A percentile compares a stretch with the other conserved stretches of the same genome.
Evolutionary conservation across 1,140 invertebrate genomes (phyloP).

Genomic region (Zaprionus ornatus): DNA sequence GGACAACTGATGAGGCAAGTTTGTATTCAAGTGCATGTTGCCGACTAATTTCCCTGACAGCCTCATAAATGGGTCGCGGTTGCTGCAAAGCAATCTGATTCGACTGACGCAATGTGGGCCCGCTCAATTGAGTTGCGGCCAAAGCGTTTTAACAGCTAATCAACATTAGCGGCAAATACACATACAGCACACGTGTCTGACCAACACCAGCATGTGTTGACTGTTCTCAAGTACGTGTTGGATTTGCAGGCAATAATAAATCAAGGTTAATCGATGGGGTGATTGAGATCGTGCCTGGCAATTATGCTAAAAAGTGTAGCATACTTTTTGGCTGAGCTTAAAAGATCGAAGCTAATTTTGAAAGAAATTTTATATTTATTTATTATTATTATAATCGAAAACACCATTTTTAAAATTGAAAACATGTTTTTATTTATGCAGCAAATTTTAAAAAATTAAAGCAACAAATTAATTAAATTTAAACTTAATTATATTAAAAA

Average conservation of each 20-base stretch:
- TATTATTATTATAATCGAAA: too few species aligned
- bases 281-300: not conserved
- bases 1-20: constrained; percentile 33
- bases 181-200: not conserved
- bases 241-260: not conserved
- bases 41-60: constrained; percentile 52
- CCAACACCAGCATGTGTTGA: not conserved
- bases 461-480: too few species aligned
- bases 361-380: too few species aligned
- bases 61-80: constrained; percentile 48
- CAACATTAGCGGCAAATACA: constrained; percentile 26
- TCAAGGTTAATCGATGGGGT: not conserved
- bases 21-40: constrained; percentile 51
- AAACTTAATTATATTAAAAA: too few species aligned
- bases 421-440: not conserved
- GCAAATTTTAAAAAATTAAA: not conserved
- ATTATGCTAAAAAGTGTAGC: not conserved
- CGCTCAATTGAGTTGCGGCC: constrained; percentile 44
- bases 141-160: constrained; percentile 54
- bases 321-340: not conserved
- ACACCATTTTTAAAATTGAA: too few species aligned
- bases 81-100: constrained; percentile 29
- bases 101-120: constrained; percentile 10
- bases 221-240: not conserved
- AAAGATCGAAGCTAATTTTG: too few species aligned